Percentiles rank a stretch among this genome's conserved stretches.
Conservation (phyloP, 2,797 vertebrate species). For the Oceanodroma leucorhoa region DNA sequence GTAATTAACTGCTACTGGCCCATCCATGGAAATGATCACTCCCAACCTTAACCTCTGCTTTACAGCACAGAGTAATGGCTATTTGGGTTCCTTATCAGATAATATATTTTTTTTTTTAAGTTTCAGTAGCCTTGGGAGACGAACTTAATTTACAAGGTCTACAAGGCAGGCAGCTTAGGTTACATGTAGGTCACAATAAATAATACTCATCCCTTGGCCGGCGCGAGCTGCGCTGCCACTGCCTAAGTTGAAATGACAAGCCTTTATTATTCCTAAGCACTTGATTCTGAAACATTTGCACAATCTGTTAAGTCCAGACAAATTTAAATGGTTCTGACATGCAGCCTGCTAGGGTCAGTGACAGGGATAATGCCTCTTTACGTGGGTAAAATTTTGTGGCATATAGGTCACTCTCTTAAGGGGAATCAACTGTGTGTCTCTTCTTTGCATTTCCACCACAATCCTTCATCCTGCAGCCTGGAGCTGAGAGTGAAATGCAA, state of each 20-base stretch:
- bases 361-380: constrained; percentile 76
- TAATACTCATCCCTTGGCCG: constrained; percentile 40
- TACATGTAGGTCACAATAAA: constrained; percentile 60
- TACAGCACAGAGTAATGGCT: not conserved
- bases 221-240: not conserved
- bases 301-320: constrained; percentile 73
- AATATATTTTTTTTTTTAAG: not conserved
- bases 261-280: constrained; percentile 64
- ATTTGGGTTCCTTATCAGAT: not conserved
- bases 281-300: constrained; percentile 67
- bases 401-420: constrained; percentile 79
- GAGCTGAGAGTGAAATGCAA: constrained; percentile 82
- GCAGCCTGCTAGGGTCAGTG: constrained; percentile 74
- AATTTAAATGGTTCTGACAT: constrained; percentile 78
- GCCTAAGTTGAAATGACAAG: constrained; percentile 59
- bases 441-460: constrained; percentile 75
- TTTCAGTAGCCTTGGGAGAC: not conserved
- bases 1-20: not conserved
- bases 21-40: not conserved
- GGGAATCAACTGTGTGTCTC: constrained; percentile 74
- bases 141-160: constrained; percentile 27
- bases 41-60: not conserved
- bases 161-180: constrained; percentile 35
- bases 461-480: constrained; percentile 88
- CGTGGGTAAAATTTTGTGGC: constrained; percentile 73